Evolutionary conservation across 2,113 vertebrate genomes (phyloP).

Genomic region (Passer domesticus): DNA sequence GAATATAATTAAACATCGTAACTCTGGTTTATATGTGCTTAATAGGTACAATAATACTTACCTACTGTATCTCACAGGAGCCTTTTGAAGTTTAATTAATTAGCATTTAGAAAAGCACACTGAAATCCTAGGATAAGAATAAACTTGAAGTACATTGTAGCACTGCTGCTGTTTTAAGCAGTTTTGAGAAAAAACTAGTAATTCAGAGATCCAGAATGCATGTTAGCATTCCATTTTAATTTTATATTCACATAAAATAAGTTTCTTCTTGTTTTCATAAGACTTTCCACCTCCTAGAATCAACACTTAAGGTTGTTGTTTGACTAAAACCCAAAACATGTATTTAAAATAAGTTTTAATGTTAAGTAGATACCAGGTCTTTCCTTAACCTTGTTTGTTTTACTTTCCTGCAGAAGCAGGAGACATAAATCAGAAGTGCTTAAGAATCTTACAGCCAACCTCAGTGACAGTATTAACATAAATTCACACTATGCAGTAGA

Average conservation of each 20-base stretch:
- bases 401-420: not conserved
- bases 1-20: conserved; percentile 43
- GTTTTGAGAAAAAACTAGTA: not conserved
- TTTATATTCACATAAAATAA: not conserved
- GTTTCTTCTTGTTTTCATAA: not conserved
- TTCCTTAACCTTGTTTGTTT: not conserved
- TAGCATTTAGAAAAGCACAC: conserved; percentile 31
- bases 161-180: conserved; percentile 33
- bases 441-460: not conserved
- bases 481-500: not conserved
- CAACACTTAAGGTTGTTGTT: not conserved
- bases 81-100: conserved; percentile 56
- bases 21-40: conserved; percentile 58
- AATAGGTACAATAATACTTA: conserved; percentile 60
- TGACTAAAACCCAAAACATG: not conserved
- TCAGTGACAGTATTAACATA: not conserved
- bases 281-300: not conserved
- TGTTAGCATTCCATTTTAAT: not conserved
- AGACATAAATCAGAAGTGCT: not conserved
- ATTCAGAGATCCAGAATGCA: not conserved
- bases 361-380: not conserved
- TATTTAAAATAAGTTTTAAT: conserved; percentile 7
- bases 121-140: conserved; percentile 9
- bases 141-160: not conserved
- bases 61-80: conserved; percentile 46